These are phyloP conservation scores for Bucorvus abyssinicus DNA, from an alignment of 2,797 vertebrate species.

Conservation along the genomic window DNA sequence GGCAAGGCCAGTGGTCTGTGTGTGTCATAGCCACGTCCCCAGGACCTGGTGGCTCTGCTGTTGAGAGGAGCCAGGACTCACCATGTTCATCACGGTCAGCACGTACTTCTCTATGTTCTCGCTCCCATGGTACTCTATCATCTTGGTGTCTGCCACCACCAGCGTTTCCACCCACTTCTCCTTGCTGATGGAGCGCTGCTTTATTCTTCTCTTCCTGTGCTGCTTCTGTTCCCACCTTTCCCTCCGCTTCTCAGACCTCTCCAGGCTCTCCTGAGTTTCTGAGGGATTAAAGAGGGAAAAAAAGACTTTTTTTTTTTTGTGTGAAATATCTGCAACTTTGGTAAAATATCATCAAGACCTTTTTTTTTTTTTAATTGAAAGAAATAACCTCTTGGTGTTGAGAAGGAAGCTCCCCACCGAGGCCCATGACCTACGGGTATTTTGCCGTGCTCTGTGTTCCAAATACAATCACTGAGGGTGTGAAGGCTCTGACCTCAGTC, in stretches of 20 bases:
- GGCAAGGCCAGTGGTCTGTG: not conserved
- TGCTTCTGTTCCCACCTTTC: conserved; percentile 83
- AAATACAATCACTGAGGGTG: not conserved
- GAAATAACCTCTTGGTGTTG: not conserved
- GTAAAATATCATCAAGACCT: not conserved
- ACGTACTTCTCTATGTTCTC: conserved; percentile 87
- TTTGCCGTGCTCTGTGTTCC: not conserved
- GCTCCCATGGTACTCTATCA: conserved; percentile 92
- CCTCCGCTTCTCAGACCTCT: conserved; percentile 73
- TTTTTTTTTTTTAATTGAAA: not conserved
- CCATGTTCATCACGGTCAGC: conserved; percentile 97
- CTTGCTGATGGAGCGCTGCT: conserved; percentile 87
- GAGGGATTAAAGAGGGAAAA: not conserved
- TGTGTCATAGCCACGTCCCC: accelerated
- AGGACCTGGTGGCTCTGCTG: not conserved
- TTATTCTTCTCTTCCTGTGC: conserved; percentile 71
- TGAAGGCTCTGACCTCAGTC: not conserved
- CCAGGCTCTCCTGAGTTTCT: conserved; percentile 69
- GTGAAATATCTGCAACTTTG: not conserved
- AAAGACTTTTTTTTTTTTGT: no score
- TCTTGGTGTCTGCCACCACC: conserved; percentile 94
- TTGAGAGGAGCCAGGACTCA: conserved; percentile 71
- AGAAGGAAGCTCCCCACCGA: not conserved
- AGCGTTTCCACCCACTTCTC: conserved; percentile 98
- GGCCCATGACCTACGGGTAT: accelerated